A percentile compares a stretch with the other conserved stretches of the same genome.
These are phyloP conservation scores for Stomatorhinus ivindoensis DNA, from an alignment of 2,113 vertebrate species.

Conservation along the genomic window DNA sequence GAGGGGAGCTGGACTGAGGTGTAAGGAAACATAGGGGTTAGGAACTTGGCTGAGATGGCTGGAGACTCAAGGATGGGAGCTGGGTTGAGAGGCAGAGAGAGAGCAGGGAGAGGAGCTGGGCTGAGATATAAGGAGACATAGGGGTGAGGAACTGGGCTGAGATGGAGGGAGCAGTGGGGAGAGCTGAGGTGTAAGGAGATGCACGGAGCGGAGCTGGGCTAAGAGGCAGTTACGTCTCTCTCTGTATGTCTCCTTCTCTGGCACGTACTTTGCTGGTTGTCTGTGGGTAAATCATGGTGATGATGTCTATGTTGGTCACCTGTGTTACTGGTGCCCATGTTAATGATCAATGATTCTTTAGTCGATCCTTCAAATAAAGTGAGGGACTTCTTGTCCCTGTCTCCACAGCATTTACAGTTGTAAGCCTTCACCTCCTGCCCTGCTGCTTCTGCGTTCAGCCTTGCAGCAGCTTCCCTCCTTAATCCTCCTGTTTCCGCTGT, in stretches of 20 bases:
- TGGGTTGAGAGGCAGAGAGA: too few relatives aligned
- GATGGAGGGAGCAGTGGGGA: not conserved
- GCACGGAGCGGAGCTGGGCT: not conserved
- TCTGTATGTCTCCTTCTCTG: not conserved
- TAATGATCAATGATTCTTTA: not conserved
- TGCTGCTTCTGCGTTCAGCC: not conserved
- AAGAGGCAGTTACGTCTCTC: not conserved
- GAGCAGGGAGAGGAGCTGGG: not conserved
- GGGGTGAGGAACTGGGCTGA: not conserved
- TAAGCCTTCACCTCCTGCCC: not conserved
- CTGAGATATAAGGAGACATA: not conserved
- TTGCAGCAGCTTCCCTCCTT: not conserved
- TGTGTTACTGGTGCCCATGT: not conserved
- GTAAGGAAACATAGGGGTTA: too few relatives aligned
- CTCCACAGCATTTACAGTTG: not conserved
- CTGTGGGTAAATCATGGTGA: not conserved
- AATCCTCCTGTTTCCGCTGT: not conserved
- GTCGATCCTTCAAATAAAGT: not conserved
- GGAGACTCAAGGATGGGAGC: not conserved
- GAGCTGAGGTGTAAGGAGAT: not conserved
- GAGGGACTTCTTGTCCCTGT: not conserved
- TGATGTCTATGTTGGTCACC: not conserved
- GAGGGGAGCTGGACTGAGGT: too few relatives aligned
- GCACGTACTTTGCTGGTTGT: not conserved
- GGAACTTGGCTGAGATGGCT: too few relatives aligned